Percentiles rank a stretch among this genome's conserved stretches.
Conservation (phyloP, 2,113 vertebrate genomes). For the Toxostoma redivivum region DNA sequence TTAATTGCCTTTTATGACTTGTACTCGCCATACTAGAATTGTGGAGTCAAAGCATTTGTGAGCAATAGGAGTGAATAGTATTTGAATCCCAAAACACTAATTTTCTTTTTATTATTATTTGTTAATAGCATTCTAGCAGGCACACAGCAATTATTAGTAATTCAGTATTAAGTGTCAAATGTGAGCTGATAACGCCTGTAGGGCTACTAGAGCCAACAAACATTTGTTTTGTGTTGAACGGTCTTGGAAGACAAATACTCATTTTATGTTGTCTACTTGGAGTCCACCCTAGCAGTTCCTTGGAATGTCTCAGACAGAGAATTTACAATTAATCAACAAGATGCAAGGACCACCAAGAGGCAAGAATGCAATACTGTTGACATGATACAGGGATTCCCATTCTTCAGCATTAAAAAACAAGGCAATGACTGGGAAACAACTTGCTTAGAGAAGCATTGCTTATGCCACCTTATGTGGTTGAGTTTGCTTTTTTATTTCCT, state of each 20-base stretch:
- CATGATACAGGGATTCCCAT: neutral
- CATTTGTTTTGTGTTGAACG: neutral
- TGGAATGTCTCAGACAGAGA: neutral
- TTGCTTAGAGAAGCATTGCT: neutral
- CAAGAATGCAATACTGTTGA: neutral
- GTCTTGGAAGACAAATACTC: neutral
- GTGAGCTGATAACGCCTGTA: neutral
- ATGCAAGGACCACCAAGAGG: neutral
- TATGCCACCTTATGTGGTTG: neutral
- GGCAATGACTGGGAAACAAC: neutral
- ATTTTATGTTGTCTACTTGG: neutral
- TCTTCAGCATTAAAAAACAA: neutral
- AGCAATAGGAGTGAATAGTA: neutral
- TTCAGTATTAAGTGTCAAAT: neutral
- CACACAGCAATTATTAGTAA: neutral
- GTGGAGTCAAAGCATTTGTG: neutral
- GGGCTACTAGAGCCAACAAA: neutral
- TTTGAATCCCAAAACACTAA: neutral
- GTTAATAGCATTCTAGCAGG: neutral
- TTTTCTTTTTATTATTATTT: neutral
- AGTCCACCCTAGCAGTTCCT: neutral
- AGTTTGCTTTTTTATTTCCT: neutral
- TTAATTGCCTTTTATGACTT: neutral
- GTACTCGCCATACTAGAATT: neutral
- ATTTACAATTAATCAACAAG: neutral